Conservation (phyloP, 2,113 vertebrate genomes). For the Corythornis madagascariensis region DNA sequence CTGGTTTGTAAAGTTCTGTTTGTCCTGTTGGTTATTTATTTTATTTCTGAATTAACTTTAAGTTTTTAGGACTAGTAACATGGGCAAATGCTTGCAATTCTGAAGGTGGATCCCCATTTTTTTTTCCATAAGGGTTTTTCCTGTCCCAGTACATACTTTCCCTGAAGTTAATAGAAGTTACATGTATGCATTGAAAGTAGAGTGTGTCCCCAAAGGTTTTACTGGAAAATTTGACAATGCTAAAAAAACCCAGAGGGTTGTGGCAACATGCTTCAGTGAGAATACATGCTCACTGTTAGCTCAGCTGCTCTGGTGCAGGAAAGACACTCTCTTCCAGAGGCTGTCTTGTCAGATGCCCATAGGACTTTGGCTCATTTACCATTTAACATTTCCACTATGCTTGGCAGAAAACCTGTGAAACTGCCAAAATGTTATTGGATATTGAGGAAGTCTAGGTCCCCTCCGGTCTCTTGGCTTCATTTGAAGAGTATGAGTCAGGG, state of each 20-base stretch:
- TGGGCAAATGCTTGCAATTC: background rate
- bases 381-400: conserved; percentile 2
- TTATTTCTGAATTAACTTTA: background rate
- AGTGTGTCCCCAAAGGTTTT: background rate
- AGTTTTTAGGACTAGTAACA: background rate
- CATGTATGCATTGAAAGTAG: background rate
- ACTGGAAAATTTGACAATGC: conserved; percentile 16
- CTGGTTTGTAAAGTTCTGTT: background rate
- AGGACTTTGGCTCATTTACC: conserved; percentile 3
- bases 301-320: conserved; percentile 10
- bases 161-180: conserved; percentile 9
- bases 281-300: conserved; percentile 26
- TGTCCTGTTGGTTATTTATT: background rate
- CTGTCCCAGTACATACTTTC: background rate
- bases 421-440: background rate
- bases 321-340: background rate
- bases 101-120: background rate
- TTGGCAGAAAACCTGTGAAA: conserved; percentile 2
- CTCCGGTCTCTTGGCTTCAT: background rate
- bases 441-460: background rate
- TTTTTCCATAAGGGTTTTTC: background rate
- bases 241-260: conserved; percentile 17
- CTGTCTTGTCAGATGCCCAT: background rate
- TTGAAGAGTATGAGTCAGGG: background rate
- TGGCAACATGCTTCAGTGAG: conserved; percentile 1